Percentiles rank a stretch among this genome's conserved stretches.
These are phyloP conservation scores for Stenoptilia bipunctidactyla DNA, from an alignment of 2,888 invertebrate genomes.

Conservation along the genomic window DNA sequence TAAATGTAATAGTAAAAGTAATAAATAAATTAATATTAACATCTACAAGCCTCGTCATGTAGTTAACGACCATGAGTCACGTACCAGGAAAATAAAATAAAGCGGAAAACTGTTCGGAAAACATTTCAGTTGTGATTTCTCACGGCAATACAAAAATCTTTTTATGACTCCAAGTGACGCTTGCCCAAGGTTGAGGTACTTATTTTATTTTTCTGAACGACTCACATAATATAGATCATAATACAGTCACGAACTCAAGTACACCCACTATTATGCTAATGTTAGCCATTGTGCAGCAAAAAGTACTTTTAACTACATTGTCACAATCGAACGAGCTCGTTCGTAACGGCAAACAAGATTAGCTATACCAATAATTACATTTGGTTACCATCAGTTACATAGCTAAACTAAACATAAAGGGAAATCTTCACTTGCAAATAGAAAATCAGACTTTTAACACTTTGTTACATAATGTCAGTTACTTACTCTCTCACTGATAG, in stretches of 20 bases:
- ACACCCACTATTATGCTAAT: neutral
- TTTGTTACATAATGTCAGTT: neutral
- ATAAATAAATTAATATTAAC: neutral
- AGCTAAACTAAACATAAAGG: too few relatives aligned
- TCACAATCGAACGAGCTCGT: neutral
- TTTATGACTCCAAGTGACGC: too few relatives aligned
- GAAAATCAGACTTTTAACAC: neutral
- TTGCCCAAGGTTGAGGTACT: too few relatives aligned
- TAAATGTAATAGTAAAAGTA: neutral
- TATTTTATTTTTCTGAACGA: too few relatives aligned
- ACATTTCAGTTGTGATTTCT: too few relatives aligned
- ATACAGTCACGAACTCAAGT: neutral
- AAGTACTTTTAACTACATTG: neutral
- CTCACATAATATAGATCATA: too few relatives aligned
- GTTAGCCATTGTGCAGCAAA: neutral
- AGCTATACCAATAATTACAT: neutral
- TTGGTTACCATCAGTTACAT: neutral
- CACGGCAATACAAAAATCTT: too few relatives aligned
- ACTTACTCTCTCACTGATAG: neutral
- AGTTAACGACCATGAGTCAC: neutral
- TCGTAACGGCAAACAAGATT: neutral
- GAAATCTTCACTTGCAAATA: neutral
- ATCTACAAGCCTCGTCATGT: neutral
- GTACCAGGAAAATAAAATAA: neutral
- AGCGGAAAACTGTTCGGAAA: neutral